Percentiles rank a stretch among this genome's conserved stretches.
phyloP scores from a whole-genome alignment of 1,140 invertebrate genomes.

The Sweltsa coloradensis region DNA sequence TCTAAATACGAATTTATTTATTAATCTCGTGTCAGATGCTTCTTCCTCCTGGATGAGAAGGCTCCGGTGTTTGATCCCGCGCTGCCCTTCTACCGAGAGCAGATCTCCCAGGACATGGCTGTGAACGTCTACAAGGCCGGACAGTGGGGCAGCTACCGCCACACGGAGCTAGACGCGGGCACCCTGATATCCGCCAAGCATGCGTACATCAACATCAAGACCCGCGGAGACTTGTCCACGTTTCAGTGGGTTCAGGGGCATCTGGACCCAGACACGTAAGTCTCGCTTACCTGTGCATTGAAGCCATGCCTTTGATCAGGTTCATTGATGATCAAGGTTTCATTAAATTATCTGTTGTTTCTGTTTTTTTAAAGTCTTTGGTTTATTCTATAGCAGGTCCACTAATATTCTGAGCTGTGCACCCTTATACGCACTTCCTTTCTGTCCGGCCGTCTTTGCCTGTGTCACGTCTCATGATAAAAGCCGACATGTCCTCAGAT shows the following conservation, averaged over 20 bases:
- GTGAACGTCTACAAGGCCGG: constrained; percentile 38
- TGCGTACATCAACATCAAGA: constrained; percentile 63
- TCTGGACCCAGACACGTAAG: constrained; percentile 20
- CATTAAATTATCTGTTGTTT: too few relatives aligned
- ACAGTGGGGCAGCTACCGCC: constrained; percentile 37
- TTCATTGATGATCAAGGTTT: too few relatives aligned
- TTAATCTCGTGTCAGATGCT: constrained; percentile 2
- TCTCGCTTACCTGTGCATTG: too few relatives aligned
- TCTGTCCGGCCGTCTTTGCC: too few relatives aligned
- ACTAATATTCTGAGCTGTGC: too few relatives aligned
- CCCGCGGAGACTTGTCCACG: constrained; percentile 72
- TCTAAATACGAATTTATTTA: neutral
- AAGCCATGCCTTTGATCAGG: too few relatives aligned
- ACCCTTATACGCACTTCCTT: too few relatives aligned
- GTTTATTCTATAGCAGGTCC: too few relatives aligned
- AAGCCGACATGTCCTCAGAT: too few relatives aligned
- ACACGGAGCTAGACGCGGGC: too few relatives aligned
- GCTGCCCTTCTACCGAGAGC: constrained; percentile 39
- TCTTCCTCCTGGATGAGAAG: constrained; percentile 3
- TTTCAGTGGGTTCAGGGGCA: constrained; percentile 69
- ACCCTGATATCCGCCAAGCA: constrained; percentile 36
- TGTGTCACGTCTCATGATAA: too few relatives aligned
- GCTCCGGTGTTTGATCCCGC: constrained; percentile 2
- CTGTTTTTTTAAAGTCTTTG: too few relatives aligned
- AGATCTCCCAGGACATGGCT: constrained; percentile 29